These are phyloP conservation scores for Paraescarpia echinospica DNA, from an alignment of 1,140 invertebrate genomes.

Conservation along the genomic window DNA sequence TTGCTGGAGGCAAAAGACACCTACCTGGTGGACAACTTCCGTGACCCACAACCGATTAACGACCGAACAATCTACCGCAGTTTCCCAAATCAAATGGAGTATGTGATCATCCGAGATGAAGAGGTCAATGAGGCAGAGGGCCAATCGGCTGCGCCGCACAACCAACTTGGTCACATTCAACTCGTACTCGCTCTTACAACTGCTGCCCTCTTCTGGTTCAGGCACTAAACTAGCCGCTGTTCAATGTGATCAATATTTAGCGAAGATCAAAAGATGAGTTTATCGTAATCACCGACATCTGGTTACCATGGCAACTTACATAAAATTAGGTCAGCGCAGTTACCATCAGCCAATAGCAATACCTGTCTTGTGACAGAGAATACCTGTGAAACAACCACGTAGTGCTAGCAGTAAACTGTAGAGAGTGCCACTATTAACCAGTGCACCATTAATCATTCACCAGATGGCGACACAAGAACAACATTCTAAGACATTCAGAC, in stretches of 20 bases:
- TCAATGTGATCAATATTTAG: not conserved
- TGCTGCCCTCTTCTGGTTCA: not conserved
- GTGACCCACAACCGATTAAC: constrained; percentile 25
- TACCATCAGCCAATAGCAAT: not conserved
- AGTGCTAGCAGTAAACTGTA: not conserved
- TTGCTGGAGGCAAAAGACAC: not conserved
- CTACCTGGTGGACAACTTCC: constrained; percentile 24
- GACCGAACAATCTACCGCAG: constrained; percentile 22
- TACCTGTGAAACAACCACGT: not conserved
- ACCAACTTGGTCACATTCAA: not conserved
- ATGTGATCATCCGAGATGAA: not conserved
- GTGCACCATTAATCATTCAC: not conserved
- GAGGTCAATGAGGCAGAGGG: not conserved
- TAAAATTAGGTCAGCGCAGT: not conserved
- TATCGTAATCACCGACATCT: not conserved
- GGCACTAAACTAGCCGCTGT: not conserved
- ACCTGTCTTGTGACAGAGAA: not conserved
- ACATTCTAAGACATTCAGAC: not conserved
- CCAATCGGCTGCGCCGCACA: not conserved
- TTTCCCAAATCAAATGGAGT: constrained; percentile 1
- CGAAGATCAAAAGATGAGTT: not conserved
- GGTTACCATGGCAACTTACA: not conserved
- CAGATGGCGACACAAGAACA: not conserved
- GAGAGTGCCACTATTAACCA: not conserved
- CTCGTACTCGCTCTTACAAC: not conserved